Conservation (phyloP, 1,140 invertebrate species). For the Diachasmimorpha longicaudata region DNA sequence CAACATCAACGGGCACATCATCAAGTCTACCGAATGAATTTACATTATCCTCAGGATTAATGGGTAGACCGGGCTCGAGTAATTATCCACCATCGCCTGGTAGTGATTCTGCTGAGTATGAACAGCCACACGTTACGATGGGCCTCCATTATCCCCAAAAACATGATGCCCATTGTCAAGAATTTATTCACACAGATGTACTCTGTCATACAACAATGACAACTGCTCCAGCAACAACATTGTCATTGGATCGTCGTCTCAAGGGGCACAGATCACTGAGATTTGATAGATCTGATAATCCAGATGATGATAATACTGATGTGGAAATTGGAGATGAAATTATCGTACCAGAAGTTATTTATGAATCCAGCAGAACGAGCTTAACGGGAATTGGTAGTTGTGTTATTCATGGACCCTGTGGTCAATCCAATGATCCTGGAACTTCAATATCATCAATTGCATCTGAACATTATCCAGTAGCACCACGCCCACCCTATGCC, state of each 20-base stretch:
- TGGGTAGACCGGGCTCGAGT: slow-evolving; percentile 28
- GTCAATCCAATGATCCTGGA: slow-evolving; percentile 37
- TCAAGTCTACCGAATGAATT: background rate
- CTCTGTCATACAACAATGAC: background rate
- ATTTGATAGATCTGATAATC: slow-evolving; percentile 32
- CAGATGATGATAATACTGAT: slow-evolving; percentile 47
- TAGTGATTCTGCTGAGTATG: slow-evolving; percentile 58
- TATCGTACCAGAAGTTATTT: slow-evolving; percentile 43
- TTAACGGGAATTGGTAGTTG: slow-evolving; percentile 40
- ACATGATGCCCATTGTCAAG: slow-evolving; percentile 5
- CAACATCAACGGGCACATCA: slow-evolving; percentile 11
- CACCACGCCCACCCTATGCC: slow-evolving; percentile 28
- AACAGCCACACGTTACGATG: slow-evolving; percentile 45
- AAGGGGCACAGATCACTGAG: background rate
- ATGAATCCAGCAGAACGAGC: slow-evolving; percentile 37
- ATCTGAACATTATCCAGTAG: slow-evolving; percentile 40
- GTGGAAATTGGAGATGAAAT: slow-evolving; percentile 49
- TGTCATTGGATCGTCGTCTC: slow-evolving; percentile 22
- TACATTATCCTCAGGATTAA: background rate
- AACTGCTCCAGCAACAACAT: background rate
- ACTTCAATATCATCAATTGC: slow-evolving; percentile 43
- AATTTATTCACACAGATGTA: background rate
- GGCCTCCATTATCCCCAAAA: slow-evolving; percentile 33
- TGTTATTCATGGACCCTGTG: slow-evolving; percentile 50
- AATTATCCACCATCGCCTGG: slow-evolving; percentile 50